Evolutionary conservation across 2,113 vertebrate species (phyloP).

Genomic region (Alexandromys fortis): DNA sequence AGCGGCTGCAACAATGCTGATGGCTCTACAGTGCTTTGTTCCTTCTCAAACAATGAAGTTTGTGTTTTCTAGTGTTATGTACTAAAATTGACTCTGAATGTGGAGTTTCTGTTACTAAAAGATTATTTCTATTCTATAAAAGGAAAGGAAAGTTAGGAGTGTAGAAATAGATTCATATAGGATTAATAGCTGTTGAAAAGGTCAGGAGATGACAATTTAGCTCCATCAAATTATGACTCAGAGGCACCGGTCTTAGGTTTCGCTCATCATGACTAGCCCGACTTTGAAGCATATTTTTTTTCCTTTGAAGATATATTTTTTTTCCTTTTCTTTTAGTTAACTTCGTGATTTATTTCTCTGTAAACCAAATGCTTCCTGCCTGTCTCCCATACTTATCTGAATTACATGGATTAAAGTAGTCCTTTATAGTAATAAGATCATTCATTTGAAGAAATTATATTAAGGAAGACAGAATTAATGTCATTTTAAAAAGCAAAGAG

Average conservation of each 20-base stretch:
- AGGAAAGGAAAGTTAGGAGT: neutral
- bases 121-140: neutral
- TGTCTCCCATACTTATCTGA: neutral
- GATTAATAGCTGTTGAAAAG: neutral
- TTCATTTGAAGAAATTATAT: neutral
- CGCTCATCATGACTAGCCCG: neutral
- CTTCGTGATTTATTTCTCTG: slow-evolving; percentile 3
- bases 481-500: slow-evolving; percentile 9
- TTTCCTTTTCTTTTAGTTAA: neutral
- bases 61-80: neutral
- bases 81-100: neutral
- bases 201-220: neutral
- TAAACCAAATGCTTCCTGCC: neutral
- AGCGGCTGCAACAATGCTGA: neutral
- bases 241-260: neutral
- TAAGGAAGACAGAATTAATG: slow-evolving; percentile 21
- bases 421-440: neutral
- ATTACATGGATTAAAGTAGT: neutral
- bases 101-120: neutral
- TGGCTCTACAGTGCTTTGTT: neutral
- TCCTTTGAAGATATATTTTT: neutral
- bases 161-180: neutral
- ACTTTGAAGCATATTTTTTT: neutral
- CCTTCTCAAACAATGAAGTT: neutral
- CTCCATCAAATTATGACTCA: neutral